phyloP scores from a whole-genome alignment of 2,797 vertebrate genomes.

The Danio choprae region DNA sequence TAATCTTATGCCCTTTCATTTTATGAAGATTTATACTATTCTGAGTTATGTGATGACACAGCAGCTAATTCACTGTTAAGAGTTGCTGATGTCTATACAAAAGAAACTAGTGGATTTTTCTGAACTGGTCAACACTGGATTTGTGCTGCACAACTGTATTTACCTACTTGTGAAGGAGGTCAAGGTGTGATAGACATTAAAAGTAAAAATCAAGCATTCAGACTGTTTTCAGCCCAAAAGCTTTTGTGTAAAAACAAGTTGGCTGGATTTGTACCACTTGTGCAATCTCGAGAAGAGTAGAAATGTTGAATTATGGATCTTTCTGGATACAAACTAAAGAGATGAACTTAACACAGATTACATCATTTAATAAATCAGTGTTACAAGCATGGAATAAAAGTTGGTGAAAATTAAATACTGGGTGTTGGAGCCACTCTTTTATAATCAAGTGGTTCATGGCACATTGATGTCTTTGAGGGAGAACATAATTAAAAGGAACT shows the following conservation, averaged over 20 bases:
- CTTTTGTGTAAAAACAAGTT: too few species aligned
- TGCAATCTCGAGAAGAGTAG: not conserved
- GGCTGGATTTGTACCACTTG: not conserved
- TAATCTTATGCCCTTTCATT: not conserved
- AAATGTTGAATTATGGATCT: not conserved
- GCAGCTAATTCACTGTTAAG: not conserved
- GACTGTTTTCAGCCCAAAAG: too few species aligned
- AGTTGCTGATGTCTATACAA: too few species aligned
- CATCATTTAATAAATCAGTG: not conserved
- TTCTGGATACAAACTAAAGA: not conserved
- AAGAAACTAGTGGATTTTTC: too few species aligned
- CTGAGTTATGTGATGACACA: not conserved
- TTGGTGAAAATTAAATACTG: not conserved
- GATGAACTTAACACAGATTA: not conserved
- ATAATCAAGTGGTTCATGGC: too few species aligned
- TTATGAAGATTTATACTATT: not conserved
- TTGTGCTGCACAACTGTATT: too few species aligned
- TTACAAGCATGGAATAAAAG: not conserved
- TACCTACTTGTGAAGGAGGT: too few species aligned
- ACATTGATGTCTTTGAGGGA: not conserved
- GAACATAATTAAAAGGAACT: not conserved
- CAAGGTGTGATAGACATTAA: too few species aligned
- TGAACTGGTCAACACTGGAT: too few species aligned
- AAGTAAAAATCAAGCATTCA: too few species aligned
- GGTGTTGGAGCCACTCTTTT: not conserved